phyloP scores from a whole-genome alignment of 2,888 invertebrate species.

The Temnothorax ravouxi region DNA sequence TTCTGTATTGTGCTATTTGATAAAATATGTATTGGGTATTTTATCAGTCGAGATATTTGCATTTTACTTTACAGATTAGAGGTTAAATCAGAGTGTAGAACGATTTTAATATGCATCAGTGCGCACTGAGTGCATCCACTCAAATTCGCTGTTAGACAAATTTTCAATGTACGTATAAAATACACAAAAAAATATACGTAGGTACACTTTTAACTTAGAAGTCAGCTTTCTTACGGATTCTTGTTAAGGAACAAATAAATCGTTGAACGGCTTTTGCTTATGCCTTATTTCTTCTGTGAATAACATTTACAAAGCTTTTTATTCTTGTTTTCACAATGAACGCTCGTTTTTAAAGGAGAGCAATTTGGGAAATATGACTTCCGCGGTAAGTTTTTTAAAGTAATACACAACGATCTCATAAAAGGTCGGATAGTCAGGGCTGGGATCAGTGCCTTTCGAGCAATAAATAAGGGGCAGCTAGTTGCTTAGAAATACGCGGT shows the following conservation, averaged over 20 bases:
- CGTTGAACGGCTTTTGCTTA: constrained; percentile 19
- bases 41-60: too few relatives aligned
- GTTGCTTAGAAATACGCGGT: constrained; percentile 63
- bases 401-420: constrained; percentile 54
- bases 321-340: constrained; percentile 27
- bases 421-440: constrained; percentile 38
- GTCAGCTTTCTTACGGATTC: background rate
- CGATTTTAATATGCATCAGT: too few relatives aligned
- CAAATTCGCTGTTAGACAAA: background rate
- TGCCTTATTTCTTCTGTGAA: constrained; percentile 38
- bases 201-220: background rate
- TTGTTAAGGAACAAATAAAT: constrained; percentile 26
- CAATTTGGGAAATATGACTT: constrained; percentile 61
- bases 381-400: constrained; percentile 53
- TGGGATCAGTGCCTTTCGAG: constrained; percentile 53
- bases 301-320: constrained; percentile 46
- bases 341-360: constrained; percentile 40
- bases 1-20: too few relatives aligned
- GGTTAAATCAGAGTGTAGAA: too few relatives aligned
- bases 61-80: too few relatives aligned
- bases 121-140: too few relatives aligned
- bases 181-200: background rate
- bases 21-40: too few relatives aligned
- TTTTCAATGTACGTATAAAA: background rate
- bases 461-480: constrained; percentile 71